These are phyloP conservation scores for Eledone cirrhosa DNA, from an alignment of 2,888 invertebrate species.

Conservation along the genomic window DNA sequence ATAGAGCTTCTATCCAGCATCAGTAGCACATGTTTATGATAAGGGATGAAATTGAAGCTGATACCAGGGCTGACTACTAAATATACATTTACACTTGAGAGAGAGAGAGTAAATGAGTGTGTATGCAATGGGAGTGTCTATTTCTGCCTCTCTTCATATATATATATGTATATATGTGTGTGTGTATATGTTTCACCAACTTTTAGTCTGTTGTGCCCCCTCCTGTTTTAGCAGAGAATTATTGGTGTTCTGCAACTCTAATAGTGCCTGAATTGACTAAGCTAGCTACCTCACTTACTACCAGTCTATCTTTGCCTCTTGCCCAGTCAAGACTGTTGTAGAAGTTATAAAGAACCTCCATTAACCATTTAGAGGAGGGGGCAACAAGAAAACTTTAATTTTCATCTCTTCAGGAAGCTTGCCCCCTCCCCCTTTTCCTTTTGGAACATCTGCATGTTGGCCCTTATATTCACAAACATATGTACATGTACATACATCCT, in stretches of 20 bases:
- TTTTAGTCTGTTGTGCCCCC: too few relatives aligned
- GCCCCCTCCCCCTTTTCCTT: constrained; percentile 1
- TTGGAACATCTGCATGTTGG: not conserved
- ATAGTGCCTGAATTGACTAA: constrained; percentile 5
- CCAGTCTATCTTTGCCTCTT: constrained; percentile 32
- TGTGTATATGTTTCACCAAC: constrained; percentile 25
- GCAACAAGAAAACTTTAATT: not conserved
- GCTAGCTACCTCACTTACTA: not conserved
- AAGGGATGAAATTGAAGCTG: constrained; percentile 24
- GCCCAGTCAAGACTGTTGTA: constrained; percentile 9
- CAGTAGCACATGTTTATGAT: constrained; percentile 20
- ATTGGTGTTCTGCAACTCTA: constrained; percentile 1
- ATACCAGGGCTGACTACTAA: constrained; percentile 20
- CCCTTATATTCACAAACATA: not conserved
- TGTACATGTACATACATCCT: too few relatives aligned
- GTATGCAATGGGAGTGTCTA: constrained; percentile 18
- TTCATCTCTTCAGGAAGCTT: constrained; percentile 16
- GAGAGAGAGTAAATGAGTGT: constrained; percentile 1
- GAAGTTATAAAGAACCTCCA: constrained; percentile 17
- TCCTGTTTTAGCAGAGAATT: constrained; percentile 19
- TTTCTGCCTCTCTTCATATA: not conserved
- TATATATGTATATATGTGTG: constrained; percentile 22
- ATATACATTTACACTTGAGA: constrained; percentile 1
- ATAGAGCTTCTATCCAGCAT: not conserved
- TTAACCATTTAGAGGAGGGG: not conserved